Conservation (phyloP, 2,888 invertebrate species). For the Heliconius aoede region DNA sequence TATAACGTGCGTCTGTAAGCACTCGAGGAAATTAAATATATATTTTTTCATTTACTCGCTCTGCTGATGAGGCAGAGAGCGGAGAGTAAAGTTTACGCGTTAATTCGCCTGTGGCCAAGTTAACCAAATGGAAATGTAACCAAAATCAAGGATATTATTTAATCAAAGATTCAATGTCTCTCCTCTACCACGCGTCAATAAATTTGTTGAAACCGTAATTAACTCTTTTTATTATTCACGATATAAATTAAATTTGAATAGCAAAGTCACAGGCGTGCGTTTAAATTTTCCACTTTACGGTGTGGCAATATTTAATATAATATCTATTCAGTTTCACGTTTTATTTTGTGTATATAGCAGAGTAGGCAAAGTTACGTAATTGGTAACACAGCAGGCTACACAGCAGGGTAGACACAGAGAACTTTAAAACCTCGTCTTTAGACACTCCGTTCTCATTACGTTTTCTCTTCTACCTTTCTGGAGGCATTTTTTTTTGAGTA, state of each 20-base stretch:
- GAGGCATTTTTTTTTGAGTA: background rate
- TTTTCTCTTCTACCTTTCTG: no score
- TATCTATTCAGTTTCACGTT: background rate
- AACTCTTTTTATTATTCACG: conserved; percentile 20
- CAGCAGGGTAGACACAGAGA: background rate
- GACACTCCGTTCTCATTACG: no score
- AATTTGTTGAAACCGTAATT: background rate
- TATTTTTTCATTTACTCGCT: background rate
- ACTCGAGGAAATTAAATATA: no score
- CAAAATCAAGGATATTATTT: background rate
- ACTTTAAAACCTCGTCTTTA: background rate
- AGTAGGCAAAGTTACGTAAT: no score
- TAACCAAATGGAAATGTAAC: background rate
- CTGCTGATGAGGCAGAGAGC: background rate
- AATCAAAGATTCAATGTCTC: background rate
- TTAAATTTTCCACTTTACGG: background rate
- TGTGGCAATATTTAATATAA: background rate
- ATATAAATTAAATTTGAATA: conserved; percentile 7
- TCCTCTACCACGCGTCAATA: background rate
- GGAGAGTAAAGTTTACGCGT: no score
- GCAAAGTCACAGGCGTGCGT: background rate
- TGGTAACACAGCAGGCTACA: no score
- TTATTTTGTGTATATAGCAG: no score
- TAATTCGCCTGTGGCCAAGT: background rate
- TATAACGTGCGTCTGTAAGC: no score